These are phyloP conservation scores for Peromyscus maniculatus DNA, from an alignment of 2,113 vertebrate species.

Conservation along the genomic window DNA sequence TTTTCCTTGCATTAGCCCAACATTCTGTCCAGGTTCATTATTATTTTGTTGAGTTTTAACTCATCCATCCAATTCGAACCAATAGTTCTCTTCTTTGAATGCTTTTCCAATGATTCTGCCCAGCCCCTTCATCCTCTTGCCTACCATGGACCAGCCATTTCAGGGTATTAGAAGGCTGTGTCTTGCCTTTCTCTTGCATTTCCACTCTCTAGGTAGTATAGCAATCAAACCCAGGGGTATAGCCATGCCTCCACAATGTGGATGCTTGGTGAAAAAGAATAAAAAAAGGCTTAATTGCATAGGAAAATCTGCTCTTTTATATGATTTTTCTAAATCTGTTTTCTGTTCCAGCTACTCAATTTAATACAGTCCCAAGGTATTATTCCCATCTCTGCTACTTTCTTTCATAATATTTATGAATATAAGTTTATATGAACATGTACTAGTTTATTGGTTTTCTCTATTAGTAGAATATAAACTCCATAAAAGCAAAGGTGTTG, in stretches of 20 bases:
- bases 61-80: background rate
- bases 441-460: conserved; percentile 56
- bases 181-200: background rate
- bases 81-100: background rate
- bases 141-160: background rate
- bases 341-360: conserved; percentile 51
- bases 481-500: background rate
- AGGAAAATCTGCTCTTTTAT: conserved; percentile 39
- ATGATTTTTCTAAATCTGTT: conserved; percentile 29
- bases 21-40: background rate
- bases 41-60: conserved; percentile 10
- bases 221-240: background rate
- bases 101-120: background rate
- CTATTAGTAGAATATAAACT: conserved; percentile 28
- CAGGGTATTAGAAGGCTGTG: background rate
- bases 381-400: conserved; percentile 50
- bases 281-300: background rate
- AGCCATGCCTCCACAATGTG: background rate
- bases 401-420: conserved; percentile 60
- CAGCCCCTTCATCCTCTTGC: background rate
- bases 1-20: conserved; percentile 8
- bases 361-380: conserved; percentile 41
- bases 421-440: conserved; percentile 48
- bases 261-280: conserved; percentile 18
- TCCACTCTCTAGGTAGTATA: background rate